Conservation (phyloP, 2,113 vertebrate species). For the Numenius arquata region DNA sequence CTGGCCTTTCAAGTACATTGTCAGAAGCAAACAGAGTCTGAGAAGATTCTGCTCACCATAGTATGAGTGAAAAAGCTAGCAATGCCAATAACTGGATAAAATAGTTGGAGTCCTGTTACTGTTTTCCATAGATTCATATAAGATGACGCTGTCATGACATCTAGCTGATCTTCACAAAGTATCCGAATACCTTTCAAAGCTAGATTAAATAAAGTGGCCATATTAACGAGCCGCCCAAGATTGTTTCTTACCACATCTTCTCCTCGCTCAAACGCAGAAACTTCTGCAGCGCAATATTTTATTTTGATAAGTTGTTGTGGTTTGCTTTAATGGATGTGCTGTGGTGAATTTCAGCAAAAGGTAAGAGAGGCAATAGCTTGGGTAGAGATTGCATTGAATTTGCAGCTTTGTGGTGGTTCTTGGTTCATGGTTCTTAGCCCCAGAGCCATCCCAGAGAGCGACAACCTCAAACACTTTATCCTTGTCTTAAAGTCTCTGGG, state of each 20-base stretch:
- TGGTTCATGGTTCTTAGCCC: background rate
- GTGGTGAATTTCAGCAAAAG: background rate
- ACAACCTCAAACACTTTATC: background rate
- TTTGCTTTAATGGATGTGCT: background rate
- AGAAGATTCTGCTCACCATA: background rate
- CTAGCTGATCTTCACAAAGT: background rate
- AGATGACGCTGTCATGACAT: background rate
- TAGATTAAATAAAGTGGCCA: background rate
- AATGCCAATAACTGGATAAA: background rate
- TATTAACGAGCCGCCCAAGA: background rate
- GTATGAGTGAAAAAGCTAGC: background rate
- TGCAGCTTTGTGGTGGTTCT: background rate
- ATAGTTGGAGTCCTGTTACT: background rate
- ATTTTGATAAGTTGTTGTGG: background rate
- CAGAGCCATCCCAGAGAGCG: background rate
- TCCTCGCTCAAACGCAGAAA: background rate
- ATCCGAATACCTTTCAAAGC: background rate
- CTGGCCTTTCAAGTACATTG: background rate
- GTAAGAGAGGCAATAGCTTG: background rate
- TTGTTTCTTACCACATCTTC: background rate
- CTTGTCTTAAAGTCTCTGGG: background rate
- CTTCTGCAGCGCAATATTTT: background rate
- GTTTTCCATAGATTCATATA: background rate
- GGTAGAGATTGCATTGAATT: background rate
- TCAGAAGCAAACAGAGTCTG: background rate